phyloP scores from a whole-genome alignment of 2,888 invertebrate species.

The Torymus aiolomorphi region DNA sequence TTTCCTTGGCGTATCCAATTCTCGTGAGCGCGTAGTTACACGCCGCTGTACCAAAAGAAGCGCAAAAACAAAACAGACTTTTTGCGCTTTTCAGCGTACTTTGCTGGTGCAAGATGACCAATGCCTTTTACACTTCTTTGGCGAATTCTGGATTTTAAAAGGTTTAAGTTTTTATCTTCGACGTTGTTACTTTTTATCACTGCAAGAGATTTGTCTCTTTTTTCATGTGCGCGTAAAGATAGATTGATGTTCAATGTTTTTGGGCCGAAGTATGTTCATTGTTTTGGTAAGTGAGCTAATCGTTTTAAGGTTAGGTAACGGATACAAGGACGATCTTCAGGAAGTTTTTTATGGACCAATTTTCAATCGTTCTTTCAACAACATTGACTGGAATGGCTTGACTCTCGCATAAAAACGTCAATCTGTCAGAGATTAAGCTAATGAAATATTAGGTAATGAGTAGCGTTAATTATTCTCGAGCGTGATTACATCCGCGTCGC shows the following conservation, averaged over 20 bases:
- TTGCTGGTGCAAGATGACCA: background rate
- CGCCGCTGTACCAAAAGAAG: no score
- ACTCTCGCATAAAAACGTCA: no score
- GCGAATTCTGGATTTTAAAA: background rate
- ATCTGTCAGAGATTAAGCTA: no score
- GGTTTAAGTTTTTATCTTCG: no score
- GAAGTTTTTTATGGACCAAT: background rate
- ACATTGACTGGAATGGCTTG: no score
- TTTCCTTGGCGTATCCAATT: background rate
- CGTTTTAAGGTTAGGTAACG: background rate
- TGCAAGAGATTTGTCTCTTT: no score
- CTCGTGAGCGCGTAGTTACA: background rate
- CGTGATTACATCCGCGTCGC: no score
- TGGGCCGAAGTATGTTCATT: background rate
- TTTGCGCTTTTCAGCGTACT: background rate
- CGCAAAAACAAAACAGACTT: no score
- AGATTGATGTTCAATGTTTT: background rate
- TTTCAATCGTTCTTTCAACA: no score
- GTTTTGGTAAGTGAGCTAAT: background rate
- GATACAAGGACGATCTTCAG: slow-evolving; percentile 21
- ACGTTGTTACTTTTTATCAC: no score
- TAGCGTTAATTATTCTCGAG: no score
- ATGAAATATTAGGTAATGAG: no score
- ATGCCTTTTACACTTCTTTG: background rate
- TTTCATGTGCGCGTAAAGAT: background rate